Percentiles rank a stretch among this genome's conserved stretches.
Evolutionary conservation across 2,888 invertebrate species (phyloP).

Genomic region (Ecliptopera silaceata): DNA sequence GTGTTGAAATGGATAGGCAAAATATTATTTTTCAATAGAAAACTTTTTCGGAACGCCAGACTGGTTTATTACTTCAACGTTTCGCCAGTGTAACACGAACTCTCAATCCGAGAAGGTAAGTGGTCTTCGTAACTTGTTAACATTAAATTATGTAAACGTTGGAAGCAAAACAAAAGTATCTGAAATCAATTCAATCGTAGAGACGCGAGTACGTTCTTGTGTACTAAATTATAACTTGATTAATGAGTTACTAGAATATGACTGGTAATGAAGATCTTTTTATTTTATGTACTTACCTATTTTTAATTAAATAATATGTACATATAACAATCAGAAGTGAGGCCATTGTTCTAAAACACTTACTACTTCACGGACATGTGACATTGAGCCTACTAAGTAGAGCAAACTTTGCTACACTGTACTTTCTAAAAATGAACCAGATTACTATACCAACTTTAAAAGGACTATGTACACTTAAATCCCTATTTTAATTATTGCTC

Average conservation of each 20-base stretch:
- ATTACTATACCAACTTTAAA: not conserved
- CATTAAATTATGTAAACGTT: slow-evolving; percentile 21
- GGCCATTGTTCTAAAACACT: not conserved
- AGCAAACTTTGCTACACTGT: no score
- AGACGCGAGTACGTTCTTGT: not conserved
- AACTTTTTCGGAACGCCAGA: slow-evolving; percentile 3
- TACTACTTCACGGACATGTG: slow-evolving; percentile 22
- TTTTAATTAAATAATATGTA: no score
- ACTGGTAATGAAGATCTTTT: no score
- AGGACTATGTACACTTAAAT: no score
- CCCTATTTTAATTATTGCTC: no score
- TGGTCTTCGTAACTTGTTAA: slow-evolving; percentile 6
- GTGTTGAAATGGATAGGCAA: slow-evolving; percentile 16
- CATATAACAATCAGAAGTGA: no score
- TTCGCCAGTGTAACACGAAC: not conserved
- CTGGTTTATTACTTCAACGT: not conserved
- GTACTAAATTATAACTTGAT: not conserved
- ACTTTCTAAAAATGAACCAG: slow-evolving; percentile 14
- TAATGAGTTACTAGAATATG: no score
- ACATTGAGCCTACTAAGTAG: slow-evolving; percentile 21
- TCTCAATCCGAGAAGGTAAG: slow-evolving; percentile 8
- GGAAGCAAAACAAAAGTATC: no score
- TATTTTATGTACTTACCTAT: no score
- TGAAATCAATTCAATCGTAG: not conserved
- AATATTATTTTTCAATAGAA: slow-evolving; percentile 7